Conservation (phyloP, 2,888 invertebrate species). For the Rhingia campestris region DNA sequence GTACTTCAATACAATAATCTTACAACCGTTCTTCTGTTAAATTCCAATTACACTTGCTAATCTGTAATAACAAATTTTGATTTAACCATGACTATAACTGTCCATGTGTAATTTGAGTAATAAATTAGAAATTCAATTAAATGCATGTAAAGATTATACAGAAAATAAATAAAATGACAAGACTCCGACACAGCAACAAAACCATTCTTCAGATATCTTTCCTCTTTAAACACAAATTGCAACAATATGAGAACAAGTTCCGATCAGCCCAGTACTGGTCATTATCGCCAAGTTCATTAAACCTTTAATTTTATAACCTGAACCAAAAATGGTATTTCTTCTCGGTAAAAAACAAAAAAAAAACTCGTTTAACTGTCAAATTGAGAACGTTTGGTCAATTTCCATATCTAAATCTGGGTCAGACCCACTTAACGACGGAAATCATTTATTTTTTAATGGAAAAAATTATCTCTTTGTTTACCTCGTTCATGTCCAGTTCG, state of each 20-base stretch:
- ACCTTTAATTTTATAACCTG: not conserved
- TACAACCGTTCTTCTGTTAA: too few species aligned
- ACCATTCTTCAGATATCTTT: not conserved
- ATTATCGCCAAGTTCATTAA: conserved; percentile 10
- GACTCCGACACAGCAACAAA: not conserved
- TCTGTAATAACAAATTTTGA: too few species aligned
- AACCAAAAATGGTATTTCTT: conserved; percentile 1
- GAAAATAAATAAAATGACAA: not conserved
- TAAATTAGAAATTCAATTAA: conserved; percentile 14
- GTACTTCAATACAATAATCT: too few species aligned
- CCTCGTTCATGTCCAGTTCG: conserved; percentile 86
- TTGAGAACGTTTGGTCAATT: conserved; percentile 1
- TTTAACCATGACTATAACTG: too few species aligned
- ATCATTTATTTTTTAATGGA: too few species aligned
- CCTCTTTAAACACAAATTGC: not conserved
- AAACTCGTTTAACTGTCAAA: conserved; percentile 7
- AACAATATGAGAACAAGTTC: conserved; percentile 10
- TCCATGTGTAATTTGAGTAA: not conserved
- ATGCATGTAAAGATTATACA: not conserved
- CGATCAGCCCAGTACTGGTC: not conserved
- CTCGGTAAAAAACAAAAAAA: not conserved
- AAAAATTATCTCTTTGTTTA: not conserved
- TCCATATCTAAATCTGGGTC: conserved; percentile 43
- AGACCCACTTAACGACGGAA: not conserved
- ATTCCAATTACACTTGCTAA: too few species aligned